phyloP scores from a whole-genome alignment of 2,797 vertebrate genomes.

The Oreochromis mossambicus region DNA sequence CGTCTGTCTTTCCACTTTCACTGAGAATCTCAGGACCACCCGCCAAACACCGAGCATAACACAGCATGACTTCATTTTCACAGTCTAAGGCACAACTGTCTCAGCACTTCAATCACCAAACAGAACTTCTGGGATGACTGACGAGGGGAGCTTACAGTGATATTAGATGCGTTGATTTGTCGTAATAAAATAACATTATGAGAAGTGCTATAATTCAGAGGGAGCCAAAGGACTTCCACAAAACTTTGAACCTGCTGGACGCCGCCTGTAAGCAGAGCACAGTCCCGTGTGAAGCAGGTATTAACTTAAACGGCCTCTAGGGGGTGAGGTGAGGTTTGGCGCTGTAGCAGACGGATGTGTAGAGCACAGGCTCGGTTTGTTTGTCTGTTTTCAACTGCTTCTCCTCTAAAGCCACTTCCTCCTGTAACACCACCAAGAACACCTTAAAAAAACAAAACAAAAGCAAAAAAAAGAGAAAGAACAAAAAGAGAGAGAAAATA shows the following conservation, averaged over 20 bases:
- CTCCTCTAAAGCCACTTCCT: slow-evolving; percentile 34
- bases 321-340: slow-evolving; percentile 16
- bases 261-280: background rate
- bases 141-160: background rate
- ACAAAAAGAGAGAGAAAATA: slow-evolving; percentile 6
- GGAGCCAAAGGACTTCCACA: background rate
- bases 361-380: background rate
- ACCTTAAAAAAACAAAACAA: background rate
- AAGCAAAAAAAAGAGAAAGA: background rate
- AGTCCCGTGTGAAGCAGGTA: background rate
- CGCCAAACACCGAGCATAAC: background rate
- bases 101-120: background rate
- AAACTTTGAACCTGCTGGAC: background rate
- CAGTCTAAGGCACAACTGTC: background rate
- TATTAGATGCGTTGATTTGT: background rate
- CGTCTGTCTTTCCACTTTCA: slow-evolving; percentile 43
- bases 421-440: background rate
- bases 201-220: background rate
- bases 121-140: background rate
- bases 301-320: slow-evolving; percentile 16
- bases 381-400: slow-evolving; percentile 13
- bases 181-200: background rate
- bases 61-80: background rate
- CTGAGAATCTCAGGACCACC: slow-evolving; percentile 39
- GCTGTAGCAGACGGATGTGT: background rate